Conservation (phyloP, 1,140 invertebrate genomes). For the Hypsibius dujardini region DNA sequence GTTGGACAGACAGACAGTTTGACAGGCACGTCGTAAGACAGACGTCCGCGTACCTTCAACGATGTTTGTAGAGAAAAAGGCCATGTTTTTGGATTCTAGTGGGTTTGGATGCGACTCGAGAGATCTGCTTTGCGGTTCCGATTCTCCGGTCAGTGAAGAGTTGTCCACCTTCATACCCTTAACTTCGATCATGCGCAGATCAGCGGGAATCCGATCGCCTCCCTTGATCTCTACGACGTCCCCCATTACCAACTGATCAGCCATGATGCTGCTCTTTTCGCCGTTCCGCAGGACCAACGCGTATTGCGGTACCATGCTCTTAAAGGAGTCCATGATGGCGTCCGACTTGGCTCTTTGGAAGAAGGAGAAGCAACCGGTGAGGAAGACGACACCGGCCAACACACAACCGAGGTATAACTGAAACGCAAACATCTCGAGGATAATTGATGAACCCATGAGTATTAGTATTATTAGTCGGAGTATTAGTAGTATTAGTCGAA, state of each 20-base stretch:
- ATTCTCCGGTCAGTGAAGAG: conserved; percentile 57
- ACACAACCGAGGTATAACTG: conserved; percentile 38
- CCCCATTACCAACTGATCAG: conserved; percentile 27
- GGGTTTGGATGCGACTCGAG: conserved; percentile 46
- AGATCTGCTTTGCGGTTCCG: conserved; percentile 43
- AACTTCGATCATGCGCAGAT: conserved; percentile 27
- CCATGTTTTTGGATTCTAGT: conserved; percentile 50
- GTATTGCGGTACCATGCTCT: conserved; percentile 34
- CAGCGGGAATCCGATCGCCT: conserved; percentile 28
- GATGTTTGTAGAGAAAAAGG: conserved; percentile 51
- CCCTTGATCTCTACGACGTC: conserved; percentile 26
- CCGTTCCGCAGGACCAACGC: conserved; percentile 23
- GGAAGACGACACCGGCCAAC: conserved; percentile 35
- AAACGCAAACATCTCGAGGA: conserved; percentile 20
- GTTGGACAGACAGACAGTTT: not conserved
- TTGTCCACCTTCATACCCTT: conserved; percentile 45
- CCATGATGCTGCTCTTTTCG: conserved; percentile 21
- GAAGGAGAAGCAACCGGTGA: conserved; percentile 37
- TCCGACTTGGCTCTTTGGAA: conserved; percentile 37
- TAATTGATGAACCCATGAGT: conserved; percentile 17
- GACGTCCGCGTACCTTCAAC: conserved; percentile 35
- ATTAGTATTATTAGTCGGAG: conserved; percentile 1
- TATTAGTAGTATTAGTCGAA: not conserved
- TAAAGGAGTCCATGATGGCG: conserved; percentile 38
- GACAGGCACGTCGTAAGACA: not conserved